These are phyloP conservation scores for Alligator mississippiensis DNA, from an alignment of 2,113 vertebrate genomes.

Conservation along the genomic window DNA sequence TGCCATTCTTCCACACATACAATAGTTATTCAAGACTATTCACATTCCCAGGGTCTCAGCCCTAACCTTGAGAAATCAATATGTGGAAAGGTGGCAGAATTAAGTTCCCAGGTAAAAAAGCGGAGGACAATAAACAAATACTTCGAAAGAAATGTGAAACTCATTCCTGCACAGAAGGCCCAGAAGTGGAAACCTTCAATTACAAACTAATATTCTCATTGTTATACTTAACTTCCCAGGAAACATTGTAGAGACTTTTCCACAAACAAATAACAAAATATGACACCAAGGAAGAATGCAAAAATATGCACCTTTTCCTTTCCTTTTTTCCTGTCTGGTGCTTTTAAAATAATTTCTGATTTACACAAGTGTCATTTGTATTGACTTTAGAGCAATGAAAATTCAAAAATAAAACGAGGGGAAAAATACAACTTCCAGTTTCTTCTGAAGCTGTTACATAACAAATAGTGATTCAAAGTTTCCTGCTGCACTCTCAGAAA, in stretches of 20 bases:
- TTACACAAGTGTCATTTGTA: background rate
- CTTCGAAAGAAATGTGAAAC: background rate
- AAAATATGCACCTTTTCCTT: background rate
- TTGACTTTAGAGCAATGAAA: background rate
- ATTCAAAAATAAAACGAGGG: background rate
- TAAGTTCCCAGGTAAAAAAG: background rate
- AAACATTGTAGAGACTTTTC: background rate
- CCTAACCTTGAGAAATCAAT: background rate
- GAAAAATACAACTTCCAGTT: background rate
- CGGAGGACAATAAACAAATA: background rate
- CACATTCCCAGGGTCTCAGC: background rate
- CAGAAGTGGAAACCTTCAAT: background rate
- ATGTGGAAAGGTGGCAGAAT: background rate
- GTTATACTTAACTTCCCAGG: background rate
- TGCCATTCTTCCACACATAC: too few relatives aligned
- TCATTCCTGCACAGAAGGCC: background rate
- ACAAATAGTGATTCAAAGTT: conserved; percentile 14
- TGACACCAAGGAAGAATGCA: background rate
- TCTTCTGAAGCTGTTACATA: background rate
- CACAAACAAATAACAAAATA: background rate
- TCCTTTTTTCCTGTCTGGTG: background rate
- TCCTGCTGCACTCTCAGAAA: background rate
- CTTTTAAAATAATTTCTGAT: background rate
- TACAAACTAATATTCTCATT: background rate
- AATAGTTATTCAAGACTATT: too few relatives aligned